Evolutionary conservation across 2,888 invertebrate species (phyloP).

Genomic region (Tetanocera ferruginea): DNA sequence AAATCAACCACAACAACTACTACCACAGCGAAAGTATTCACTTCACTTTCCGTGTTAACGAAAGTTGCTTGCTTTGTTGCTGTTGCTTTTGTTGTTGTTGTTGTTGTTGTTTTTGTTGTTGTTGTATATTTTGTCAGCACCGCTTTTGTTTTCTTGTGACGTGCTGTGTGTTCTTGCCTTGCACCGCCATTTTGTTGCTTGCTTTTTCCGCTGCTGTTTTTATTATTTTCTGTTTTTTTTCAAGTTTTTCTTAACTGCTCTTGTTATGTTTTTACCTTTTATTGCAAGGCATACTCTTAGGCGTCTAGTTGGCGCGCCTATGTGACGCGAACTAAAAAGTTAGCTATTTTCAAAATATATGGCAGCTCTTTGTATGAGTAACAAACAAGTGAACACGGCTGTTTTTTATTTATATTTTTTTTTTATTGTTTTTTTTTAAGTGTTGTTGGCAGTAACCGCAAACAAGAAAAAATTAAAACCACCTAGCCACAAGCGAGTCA

Average conservation of each 20-base stretch:
- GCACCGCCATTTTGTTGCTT: neutral
- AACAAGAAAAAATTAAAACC: neutral
- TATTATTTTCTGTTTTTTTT: neutral
- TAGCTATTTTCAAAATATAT: slow-evolving; percentile 13
- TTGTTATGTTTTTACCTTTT: slow-evolving; percentile 8
- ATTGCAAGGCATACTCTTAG: slow-evolving; percentile 47
- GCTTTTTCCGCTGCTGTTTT: neutral
- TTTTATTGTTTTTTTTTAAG: neutral
- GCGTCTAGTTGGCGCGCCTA: slow-evolving; percentile 53
- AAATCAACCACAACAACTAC: slow-evolving; percentile 18
- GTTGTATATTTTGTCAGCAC: neutral
- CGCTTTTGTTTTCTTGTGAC: neutral
- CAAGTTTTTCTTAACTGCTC: neutral
- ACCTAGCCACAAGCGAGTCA: neutral
- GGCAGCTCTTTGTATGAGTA: neutral
- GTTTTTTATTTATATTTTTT: neutral
- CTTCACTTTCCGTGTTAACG: slow-evolving; percentile 38
- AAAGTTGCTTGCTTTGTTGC: slow-evolving; percentile 18
- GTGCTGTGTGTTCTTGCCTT: neutral
- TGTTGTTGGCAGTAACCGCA: neutral
- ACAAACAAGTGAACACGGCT: neutral
- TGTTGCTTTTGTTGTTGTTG: neutral
- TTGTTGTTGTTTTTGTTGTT: slow-evolving; percentile 20
- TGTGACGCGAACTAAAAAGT: slow-evolving; percentile 45
- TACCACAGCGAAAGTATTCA: slow-evolving; percentile 37